Percentiles rank a stretch among this genome's conserved stretches.
Conservation (phyloP, 2,797 vertebrate species). For the Gadopsis marmoratus region DNA sequence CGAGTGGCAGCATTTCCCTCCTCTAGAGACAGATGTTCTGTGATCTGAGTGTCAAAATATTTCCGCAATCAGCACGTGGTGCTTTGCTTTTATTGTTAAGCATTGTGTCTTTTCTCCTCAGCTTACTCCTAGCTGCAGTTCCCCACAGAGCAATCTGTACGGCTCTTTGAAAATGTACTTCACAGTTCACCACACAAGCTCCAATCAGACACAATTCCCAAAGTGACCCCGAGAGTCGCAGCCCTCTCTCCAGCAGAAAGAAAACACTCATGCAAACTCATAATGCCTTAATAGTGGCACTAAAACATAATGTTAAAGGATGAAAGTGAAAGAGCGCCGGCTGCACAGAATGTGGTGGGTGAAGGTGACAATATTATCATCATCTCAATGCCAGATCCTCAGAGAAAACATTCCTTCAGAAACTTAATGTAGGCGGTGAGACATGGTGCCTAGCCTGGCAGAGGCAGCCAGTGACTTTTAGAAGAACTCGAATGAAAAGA, state of each 20-base stretch:
- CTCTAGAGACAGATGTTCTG: constrained; percentile 31
- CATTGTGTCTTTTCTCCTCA: constrained; percentile 45
- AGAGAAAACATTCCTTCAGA: constrained; percentile 68
- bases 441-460: constrained; percentile 55
- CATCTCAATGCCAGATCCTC: constrained; percentile 72
- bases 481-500: constrained; percentile 40
- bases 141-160: constrained; percentile 60
- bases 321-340: constrained; percentile 65
- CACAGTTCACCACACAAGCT: constrained; percentile 77
- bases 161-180: constrained; percentile 72
- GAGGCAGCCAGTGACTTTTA: constrained; percentile 46
- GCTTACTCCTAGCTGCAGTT: constrained; percentile 37
- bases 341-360: constrained; percentile 60
- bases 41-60: constrained; percentile 45
- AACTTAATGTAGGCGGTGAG: constrained; percentile 62
- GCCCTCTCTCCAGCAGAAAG: constrained; percentile 51
- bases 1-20: neutral
- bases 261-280: constrained; percentile 65
- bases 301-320: constrained; percentile 77
- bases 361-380: constrained; percentile 82
- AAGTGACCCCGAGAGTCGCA: constrained; percentile 68
- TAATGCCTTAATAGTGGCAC: constrained; percentile 71
- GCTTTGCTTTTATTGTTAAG: constrained; percentile 44
- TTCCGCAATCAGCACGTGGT: constrained; percentile 32
- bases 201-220: constrained; percentile 78